A percentile compares a stretch with the other conserved stretches of the same genome.
Conservation (phyloP, 1,140 invertebrate genomes). For the Probaryconus sp. region DNA sequence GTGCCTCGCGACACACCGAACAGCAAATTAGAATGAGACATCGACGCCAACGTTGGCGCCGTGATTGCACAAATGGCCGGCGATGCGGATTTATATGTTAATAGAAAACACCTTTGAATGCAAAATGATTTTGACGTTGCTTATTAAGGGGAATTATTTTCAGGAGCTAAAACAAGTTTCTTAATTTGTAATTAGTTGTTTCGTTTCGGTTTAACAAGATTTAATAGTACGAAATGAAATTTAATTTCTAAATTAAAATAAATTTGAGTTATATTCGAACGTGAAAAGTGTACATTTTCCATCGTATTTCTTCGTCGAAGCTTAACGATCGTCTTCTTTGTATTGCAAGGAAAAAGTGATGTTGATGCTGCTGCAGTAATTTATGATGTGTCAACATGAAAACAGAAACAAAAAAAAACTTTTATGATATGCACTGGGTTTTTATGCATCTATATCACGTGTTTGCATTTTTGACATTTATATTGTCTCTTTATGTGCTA, state of each 20-base stretch:
- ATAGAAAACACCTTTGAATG: slow-evolving; percentile 21
- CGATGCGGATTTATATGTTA: slow-evolving; percentile 38
- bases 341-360: slow-evolving; percentile 19
- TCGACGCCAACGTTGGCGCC: slow-evolving; percentile 3
- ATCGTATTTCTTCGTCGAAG: slow-evolving; percentile 15
- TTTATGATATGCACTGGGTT: slow-evolving; percentile 6
- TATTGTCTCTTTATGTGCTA: too few species aligned
- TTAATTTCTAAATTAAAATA: slow-evolving; percentile 25
- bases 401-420: slow-evolving; percentile 35
- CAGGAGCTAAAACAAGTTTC: background rate
- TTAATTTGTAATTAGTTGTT: too few species aligned
- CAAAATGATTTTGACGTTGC: too few species aligned
- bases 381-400: slow-evolving; percentile 33
- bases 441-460: too few species aligned
- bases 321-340: slow-evolving; percentile 23
- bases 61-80: slow-evolving; percentile 42
- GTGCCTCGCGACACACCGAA: slow-evolving; percentile 6
- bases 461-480: too few species aligned
- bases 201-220: background rate
- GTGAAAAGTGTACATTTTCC: slow-evolving; percentile 17
- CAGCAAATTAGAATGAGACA: slow-evolving; percentile 39
- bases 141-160: background rate
- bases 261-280: slow-evolving; percentile 9
- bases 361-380: slow-evolving; percentile 15
- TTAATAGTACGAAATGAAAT: slow-evolving; percentile 4